Evolutionary conservation across 2,888 invertebrate genomes (phyloP).

Genomic region (Caenorhabditis doughertyi): DNA sequence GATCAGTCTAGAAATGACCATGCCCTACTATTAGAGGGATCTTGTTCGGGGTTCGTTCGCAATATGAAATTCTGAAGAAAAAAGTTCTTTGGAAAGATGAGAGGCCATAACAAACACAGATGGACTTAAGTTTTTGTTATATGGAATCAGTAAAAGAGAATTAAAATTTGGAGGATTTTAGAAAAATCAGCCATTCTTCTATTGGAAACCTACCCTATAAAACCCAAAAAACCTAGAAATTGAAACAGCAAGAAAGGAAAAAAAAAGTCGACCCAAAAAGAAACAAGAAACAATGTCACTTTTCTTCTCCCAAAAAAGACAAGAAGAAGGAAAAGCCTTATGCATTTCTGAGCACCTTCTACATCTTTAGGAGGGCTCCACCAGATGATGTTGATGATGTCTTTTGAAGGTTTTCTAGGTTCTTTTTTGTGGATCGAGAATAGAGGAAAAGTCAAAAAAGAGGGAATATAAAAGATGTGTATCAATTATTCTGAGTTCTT

Average conservation of each 20-base stretch:
- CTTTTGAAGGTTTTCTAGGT: slow-evolving; percentile 1
- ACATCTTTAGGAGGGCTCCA: background rate
- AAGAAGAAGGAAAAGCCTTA: slow-evolving; percentile 31
- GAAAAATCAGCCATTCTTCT: no score
- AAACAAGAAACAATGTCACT: slow-evolving; percentile 35
- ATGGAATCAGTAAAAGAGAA: no score
- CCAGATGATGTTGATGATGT: slow-evolving; percentile 8
- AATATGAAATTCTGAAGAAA: no score
- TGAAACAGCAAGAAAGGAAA: slow-evolving; percentile 8
- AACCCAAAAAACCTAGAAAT: slow-evolving; percentile 1
- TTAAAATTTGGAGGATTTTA: no score
- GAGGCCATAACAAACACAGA: no score
- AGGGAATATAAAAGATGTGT: background rate
- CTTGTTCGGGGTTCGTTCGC: no score
- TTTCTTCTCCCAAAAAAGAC: background rate
- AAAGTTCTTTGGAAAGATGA: no score
- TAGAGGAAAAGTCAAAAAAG: background rate
- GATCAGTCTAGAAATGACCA: no score
- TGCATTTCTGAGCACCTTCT: slow-evolving; percentile 50
- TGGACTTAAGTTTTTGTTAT: no score
- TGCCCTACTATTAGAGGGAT: no score
- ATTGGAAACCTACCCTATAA: no score
- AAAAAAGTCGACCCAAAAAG: background rate
- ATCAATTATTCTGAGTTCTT: no score
- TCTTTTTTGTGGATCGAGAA: background rate